Evolutionary conservation across 1,140 invertebrate species (phyloP).

Genomic region (Parasteatoda tepidariorum): DNA sequence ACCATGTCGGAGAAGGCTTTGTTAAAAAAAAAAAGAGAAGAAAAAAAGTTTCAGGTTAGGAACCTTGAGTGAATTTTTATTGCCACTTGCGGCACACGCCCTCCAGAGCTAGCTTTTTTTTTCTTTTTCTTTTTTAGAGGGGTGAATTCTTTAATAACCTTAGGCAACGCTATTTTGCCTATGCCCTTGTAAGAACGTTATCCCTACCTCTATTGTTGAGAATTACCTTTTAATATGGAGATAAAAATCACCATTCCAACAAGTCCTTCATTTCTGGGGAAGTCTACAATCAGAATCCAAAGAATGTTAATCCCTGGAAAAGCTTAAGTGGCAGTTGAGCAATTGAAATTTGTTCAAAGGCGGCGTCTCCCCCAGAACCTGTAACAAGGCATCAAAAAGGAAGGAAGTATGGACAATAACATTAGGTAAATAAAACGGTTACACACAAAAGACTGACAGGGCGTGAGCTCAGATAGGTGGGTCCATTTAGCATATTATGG

Average conservation of each 20-base stretch:
- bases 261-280: not conserved
- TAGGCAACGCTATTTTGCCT: not conserved
- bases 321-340: constrained; percentile 10
- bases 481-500: constrained; percentile 53
- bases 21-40: no score
- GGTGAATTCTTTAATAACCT: no score
- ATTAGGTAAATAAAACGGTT: constrained; percentile 42
- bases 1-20: no score
- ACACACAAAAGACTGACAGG: constrained; percentile 31
- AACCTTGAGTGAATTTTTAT: no score
- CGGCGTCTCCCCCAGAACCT: constrained; percentile 11
- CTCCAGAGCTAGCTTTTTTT: no score
- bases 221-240: not conserved
- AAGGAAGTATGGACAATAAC: constrained; percentile 43
- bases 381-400: not conserved
- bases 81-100: no score
- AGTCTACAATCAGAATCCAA: constrained; percentile 26
- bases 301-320: constrained; percentile 56
- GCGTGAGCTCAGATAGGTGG: constrained; percentile 40
- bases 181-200: not conserved
- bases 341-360: not conserved
- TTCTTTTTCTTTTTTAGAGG: no score
- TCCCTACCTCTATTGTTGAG: not conserved
- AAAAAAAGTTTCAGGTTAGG: no score
- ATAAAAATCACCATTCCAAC: not conserved